Base-by-base conservation (phyloP, 2,113 vertebrate genomes). In the Mugil cephalus region DNA sequence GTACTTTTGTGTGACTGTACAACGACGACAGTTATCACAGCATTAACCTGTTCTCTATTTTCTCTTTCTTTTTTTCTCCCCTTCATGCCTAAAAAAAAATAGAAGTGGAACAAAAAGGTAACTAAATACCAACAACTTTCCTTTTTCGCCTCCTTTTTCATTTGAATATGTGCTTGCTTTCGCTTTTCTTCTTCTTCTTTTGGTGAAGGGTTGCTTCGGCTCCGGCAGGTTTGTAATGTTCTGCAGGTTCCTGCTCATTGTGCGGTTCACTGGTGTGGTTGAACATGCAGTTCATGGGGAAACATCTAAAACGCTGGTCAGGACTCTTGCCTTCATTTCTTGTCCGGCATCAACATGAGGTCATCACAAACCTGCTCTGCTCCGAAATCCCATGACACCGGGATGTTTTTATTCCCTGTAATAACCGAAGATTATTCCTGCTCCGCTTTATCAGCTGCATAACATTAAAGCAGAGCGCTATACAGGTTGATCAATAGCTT, bases 31-130 rank as follows among this genome's bases (percentile, higher is more conserved):
- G 93, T 93, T 94, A 93, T 85, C 88, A 90, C 91, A 89, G 92
- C 91, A 96, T 95, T 97, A 96, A 98, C 95, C 94, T 96, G 92
- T 96, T 94, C 94, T 95, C 93, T 95, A 91, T 93, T 95, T 95
- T 94, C 95, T 93, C n/a, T 95, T 90, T 95, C 93, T 96, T 87
- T 94, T 93, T 95, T 89, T 95, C 93, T 96, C 94, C 87, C 77
- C 93, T 87, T 94, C 96, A 93, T 92, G 93, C 93, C 89, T 94
- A 93, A 93, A 90, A 93, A 93, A 90, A 30, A 56, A 95, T 98
- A 99, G 97, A 99, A 98, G 97, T 99, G 97, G 97, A 99, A 95
- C 97, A 99, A 96, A 99, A 98, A 99, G 97, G 97, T 99, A 99
- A 99, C 96, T 95, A 95, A 96, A 96, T 96, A 93, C 95, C 93